These are phyloP conservation scores for Probosciger aterrimus DNA, from an alignment of 2,113 vertebrate genomes.

Conservation along the genomic window DNA sequence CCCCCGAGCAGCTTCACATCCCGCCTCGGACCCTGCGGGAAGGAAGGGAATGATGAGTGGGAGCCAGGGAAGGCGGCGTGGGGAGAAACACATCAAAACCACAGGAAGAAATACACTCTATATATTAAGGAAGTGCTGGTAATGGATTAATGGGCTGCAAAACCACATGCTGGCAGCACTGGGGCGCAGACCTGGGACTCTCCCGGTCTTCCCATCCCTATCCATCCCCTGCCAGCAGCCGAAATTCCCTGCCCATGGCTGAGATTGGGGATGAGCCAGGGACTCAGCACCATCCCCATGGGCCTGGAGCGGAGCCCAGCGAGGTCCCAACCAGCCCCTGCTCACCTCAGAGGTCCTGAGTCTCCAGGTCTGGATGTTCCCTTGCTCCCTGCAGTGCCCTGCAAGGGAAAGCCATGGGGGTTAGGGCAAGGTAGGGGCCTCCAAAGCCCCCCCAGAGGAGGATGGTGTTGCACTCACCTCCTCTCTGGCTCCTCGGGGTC, in stretches of 20 bases:
- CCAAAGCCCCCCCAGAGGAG: neutral
- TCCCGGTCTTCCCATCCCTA: neutral
- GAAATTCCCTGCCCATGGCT: rapidly evolving
- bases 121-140: neutral
- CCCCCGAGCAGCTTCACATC: conserved; percentile 34
- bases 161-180: conserved; percentile 6
- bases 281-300: rapidly evolving
- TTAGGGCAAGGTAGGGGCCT: neutral
- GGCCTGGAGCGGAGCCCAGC: neutral
- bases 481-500: conserved; percentile 13
- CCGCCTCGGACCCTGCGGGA: neutral
- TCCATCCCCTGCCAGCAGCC: neutral
- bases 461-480: conserved; percentile 3
- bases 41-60: neutral
- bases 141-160: conserved; percentile 51
- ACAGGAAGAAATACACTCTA: neutral
- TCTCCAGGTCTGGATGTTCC: conserved; percentile 36
- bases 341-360: conserved; percentile 64
- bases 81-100: neutral
- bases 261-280: rapidly evolving
- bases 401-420: rapidly evolving
- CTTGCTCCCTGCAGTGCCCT: neutral
- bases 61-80: neutral
- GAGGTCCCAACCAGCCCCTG: neutral
- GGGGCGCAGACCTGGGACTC: neutral